Evolutionary conservation across 2,888 invertebrate species (phyloP).

Genomic region (Gymnosoma rotundatum): DNA sequence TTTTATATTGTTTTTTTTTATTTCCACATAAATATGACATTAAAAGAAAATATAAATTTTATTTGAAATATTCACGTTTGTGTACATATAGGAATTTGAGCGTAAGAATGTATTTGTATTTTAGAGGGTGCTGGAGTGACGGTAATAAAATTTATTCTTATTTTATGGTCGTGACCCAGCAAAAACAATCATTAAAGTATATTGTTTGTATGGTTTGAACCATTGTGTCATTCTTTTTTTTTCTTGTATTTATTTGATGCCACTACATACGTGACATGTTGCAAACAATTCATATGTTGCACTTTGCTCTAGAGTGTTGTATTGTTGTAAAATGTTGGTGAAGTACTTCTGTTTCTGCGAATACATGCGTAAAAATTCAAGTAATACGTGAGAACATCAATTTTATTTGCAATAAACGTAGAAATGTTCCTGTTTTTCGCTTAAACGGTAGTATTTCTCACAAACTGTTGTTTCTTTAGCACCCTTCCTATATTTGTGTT

Average conservation of each 20-base stretch:
- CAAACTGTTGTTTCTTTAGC: constrained; percentile 17
- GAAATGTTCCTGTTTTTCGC: constrained; percentile 2
- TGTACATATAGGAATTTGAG: neutral
- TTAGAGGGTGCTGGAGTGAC: neutral
- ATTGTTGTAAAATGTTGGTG: constrained; percentile 14
- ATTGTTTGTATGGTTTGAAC: constrained; percentile 10
- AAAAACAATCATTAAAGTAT: constrained; percentile 44
- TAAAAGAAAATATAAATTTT: constrained; percentile 15
- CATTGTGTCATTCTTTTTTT: neutral
- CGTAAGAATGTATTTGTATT: too few species aligned
- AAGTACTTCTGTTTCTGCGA: neutral
- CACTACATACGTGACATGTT: constrained; percentile 57
- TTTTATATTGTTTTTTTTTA: neutral
- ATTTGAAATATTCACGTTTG: constrained; percentile 24
- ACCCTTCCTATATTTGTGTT: constrained; percentile 5
- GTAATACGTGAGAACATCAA: constrained; percentile 52
- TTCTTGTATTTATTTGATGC: constrained; percentile 25
- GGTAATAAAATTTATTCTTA: constrained; percentile 51
- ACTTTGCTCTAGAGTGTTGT: neutral
- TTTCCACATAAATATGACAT: constrained; percentile 11
- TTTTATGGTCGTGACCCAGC: constrained; percentile 54
- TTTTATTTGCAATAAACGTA: constrained; percentile 60
- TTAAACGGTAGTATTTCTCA: neutral
- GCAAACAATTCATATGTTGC: constrained; percentile 45
- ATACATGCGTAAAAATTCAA: constrained; percentile 36